These are phyloP conservation scores for Papilio gigon DNA, from an alignment of 2,888 invertebrate genomes.

Conservation along the genomic window DNA sequence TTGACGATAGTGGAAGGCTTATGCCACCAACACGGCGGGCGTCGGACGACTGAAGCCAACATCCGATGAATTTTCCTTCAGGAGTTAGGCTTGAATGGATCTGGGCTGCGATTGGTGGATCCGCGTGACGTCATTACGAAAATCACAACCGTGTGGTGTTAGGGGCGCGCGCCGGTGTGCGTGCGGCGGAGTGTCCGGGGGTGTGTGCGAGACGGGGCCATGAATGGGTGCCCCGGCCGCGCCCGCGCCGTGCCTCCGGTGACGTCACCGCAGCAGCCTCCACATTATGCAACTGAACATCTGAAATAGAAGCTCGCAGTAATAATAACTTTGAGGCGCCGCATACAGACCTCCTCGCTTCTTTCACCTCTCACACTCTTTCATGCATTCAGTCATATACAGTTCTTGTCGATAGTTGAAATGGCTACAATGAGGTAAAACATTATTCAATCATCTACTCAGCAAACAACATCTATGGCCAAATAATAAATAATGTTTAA, in stretches of 20 bases:
- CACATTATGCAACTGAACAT: slow-evolving; percentile 69
- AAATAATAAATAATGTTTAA: too few relatives aligned
- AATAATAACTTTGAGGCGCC: slow-evolving; percentile 58
- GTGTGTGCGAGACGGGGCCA: slow-evolving; percentile 57
- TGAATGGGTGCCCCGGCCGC: slow-evolving; percentile 40
- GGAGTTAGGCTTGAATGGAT: slow-evolving; percentile 87
- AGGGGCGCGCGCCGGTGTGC: slow-evolving; percentile 59
- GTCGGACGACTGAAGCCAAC: slow-evolving; percentile 74
- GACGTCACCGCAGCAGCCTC: slow-evolving; percentile 72
- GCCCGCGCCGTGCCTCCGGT: slow-evolving; percentile 73
- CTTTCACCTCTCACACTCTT: not conserved
- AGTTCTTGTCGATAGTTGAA: too few relatives aligned
- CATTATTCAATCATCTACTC: too few relatives aligned
- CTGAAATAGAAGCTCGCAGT: slow-evolving; percentile 60
- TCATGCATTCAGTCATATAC: not conserved
- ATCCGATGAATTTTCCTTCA: slow-evolving; percentile 82
- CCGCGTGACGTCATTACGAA: slow-evolving; percentile 87
- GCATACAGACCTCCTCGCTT: slow-evolving; percentile 33
- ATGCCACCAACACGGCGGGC: slow-evolving; percentile 61
- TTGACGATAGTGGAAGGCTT: not conserved
- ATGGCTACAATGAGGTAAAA: too few relatives aligned
- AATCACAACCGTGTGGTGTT: slow-evolving; percentile 83
- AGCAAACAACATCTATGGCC: too few relatives aligned
- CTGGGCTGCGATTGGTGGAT: slow-evolving; percentile 83
- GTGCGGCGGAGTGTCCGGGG: slow-evolving; percentile 70